These are phyloP conservation scores for Wiebesia pumilae DNA, from an alignment of 1,140 invertebrate genomes.

Conservation along the genomic window DNA sequence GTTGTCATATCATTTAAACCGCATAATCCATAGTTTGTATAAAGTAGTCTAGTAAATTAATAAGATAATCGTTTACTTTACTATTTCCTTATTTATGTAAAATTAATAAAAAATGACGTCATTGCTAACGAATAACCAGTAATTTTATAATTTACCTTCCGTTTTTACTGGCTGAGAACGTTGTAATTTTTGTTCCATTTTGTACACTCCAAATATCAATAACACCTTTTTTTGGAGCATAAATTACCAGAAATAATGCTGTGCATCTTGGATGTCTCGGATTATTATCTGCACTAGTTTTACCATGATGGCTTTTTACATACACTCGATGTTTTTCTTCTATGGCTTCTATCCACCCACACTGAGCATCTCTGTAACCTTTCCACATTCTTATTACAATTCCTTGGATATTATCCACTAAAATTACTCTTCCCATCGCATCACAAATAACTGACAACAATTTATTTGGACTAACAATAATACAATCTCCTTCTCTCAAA, in stretches of 20 bases:
- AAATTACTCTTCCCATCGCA: slow-evolving; percentile 88
- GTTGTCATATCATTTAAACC: slow-evolving; percentile 77
- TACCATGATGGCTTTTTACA: slow-evolving; percentile 68
- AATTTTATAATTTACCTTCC: slow-evolving; percentile 74
- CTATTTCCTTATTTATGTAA: not conserved
- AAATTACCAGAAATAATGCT: slow-evolving; percentile 89
- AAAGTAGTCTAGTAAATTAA: slow-evolving; percentile 77
- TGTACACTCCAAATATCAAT: slow-evolving; percentile 92
- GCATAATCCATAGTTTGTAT: slow-evolving; percentile 86
- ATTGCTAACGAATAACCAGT: not conserved
- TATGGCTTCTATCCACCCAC: slow-evolving; percentile 89
- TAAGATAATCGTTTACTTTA: not conserved
- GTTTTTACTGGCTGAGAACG: slow-evolving; percentile 90
- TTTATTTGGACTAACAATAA: slow-evolving; percentile 87
- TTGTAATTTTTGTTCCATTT: slow-evolving; percentile 90
- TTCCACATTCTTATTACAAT: slow-evolving; percentile 92
- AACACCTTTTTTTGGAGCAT: slow-evolving; percentile 87
- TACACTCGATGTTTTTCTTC: slow-evolving; percentile 76
- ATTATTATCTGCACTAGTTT: slow-evolving; percentile 66
- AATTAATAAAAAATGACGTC: not conserved
- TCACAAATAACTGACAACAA: slow-evolving; percentile 89
- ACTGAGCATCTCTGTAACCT: slow-evolving; percentile 95
- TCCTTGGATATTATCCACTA: slow-evolving; percentile 88
- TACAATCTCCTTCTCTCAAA: slow-evolving; percentile 81
- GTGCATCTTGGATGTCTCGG: slow-evolving; percentile 64